A percentile compares a stretch with the other conserved stretches of the same genome.
phyloP scores from a whole-genome alignment of 2,888 invertebrate species.

The Perizoma flavofasciatum region DNA sequence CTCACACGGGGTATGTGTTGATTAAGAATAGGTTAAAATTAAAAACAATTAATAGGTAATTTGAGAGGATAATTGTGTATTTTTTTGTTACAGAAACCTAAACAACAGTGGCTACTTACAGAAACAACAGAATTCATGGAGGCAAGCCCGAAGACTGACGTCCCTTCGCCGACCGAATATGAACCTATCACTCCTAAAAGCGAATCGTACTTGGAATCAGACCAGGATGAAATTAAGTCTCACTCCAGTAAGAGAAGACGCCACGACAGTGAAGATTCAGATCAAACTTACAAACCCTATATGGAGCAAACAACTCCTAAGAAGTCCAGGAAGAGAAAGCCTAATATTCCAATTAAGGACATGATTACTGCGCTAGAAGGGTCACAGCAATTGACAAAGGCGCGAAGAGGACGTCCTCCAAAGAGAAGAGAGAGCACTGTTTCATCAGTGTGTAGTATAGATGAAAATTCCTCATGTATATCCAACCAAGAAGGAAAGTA shows the following conservation, averaged over 20 bases:
- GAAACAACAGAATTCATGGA: slow-evolving; percentile 41
- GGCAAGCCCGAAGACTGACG: slow-evolving; percentile 46
- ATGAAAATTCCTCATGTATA: slow-evolving; percentile 66
- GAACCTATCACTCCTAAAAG: slow-evolving; percentile 72
- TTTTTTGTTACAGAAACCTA: slow-evolving; percentile 52
- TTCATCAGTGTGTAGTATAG: slow-evolving; percentile 73
- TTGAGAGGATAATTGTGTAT: neutral
- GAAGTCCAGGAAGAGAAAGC: slow-evolving; percentile 67
- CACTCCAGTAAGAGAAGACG: slow-evolving; percentile 54
- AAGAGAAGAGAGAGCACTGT: slow-evolving; percentile 77
- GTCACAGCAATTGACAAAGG: slow-evolving; percentile 65
- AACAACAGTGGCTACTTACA: slow-evolving; percentile 47
- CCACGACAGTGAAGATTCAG: slow-evolving; percentile 73
- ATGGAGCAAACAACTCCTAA: slow-evolving; percentile 58
- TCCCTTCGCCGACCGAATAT: slow-evolving; percentile 59
- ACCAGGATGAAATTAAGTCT: slow-evolving; percentile 62
- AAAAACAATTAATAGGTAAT: neutral
- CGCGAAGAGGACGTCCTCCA: slow-evolving; percentile 82
- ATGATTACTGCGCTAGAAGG: slow-evolving; percentile 73
- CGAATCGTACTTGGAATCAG: slow-evolving; percentile 72
- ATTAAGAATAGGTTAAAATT: slow-evolving; percentile 1
- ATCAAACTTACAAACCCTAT: slow-evolving; percentile 72
- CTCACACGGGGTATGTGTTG: slow-evolving; percentile 56
- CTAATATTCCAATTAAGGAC: slow-evolving; percentile 70
- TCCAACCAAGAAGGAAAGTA: slow-evolving; percentile 82